Evolutionary conservation across 2,113 vertebrate species (phyloP).

Genomic region (Pitta sordida): DNA sequence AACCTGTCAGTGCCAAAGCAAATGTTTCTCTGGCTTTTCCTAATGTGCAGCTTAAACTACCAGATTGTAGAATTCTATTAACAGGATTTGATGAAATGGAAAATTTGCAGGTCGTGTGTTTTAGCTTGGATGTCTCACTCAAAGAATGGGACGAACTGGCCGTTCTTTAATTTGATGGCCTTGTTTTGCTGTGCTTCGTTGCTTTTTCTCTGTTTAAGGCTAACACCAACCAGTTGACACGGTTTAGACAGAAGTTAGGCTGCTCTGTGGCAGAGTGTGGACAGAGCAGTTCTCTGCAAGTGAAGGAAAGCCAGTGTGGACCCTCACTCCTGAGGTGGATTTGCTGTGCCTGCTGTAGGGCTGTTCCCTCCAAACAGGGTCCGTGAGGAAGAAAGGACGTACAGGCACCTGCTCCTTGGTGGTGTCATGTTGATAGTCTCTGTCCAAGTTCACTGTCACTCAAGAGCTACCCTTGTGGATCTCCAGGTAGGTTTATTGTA

Average conservation of each 20-base stretch:
- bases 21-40: slow-evolving; percentile 65
- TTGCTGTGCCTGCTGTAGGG: not conserved
- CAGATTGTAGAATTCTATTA: slow-evolving; percentile 37
- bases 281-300: not conserved
- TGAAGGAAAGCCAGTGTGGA: not conserved
- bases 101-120: slow-evolving; percentile 3
- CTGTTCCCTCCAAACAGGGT: not conserved
- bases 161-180: not conserved
- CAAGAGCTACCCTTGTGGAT: not conserved
- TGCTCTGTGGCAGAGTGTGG: not conserved
- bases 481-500: rapidly evolving
- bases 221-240: rapidly evolving
- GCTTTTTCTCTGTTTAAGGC: not conserved
- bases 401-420: not conserved
- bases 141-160: not conserved
- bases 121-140: not conserved
- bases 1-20: slow-evolving; percentile 67
- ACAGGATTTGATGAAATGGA: slow-evolving; percentile 49
- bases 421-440: rapidly evolving
- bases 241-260: not conserved
- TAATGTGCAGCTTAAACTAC: slow-evolving; percentile 5
- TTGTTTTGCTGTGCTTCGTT: rapidly evolving
- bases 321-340: not conserved
- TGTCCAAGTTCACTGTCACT: not conserved
- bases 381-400: rapidly evolving